Conservation (phyloP, 2,113 vertebrate genomes). For the Seriola quinqueradiata region DNA sequence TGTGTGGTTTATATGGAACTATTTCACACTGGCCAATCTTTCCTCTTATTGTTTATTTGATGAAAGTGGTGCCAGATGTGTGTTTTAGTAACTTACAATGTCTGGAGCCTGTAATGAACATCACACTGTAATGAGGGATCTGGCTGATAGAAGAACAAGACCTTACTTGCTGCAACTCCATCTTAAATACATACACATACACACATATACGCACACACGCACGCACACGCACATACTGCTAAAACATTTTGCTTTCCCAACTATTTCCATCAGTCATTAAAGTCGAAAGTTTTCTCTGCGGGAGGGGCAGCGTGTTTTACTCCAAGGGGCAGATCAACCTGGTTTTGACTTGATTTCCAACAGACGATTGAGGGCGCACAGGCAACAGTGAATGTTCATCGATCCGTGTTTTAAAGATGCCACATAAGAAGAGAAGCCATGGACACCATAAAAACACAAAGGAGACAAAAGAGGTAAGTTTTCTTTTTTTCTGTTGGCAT, state of each 20-base stretch:
- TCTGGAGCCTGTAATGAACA: not conserved
- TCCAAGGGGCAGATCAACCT: conserved; percentile 26
- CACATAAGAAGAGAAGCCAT: conserved; percentile 76
- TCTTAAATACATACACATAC: not conserved
- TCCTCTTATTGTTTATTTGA: not conserved
- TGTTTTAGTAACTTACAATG: not conserved
- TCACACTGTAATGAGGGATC: not conserved
- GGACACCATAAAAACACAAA: conserved; percentile 64
- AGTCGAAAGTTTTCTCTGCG: conserved; percentile 18
- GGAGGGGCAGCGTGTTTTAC: conserved; percentile 64
- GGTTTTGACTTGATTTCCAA: not conserved
- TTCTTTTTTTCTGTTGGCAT: not conserved
- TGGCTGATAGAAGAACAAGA: not conserved
- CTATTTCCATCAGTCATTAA: conserved; percentile 26
- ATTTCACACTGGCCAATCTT: not conserved
- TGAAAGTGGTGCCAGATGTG: not conserved
- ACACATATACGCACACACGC: not conserved
- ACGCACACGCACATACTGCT: not conserved
- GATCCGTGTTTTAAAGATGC: conserved; percentile 70
- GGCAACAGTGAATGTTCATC: not conserved
- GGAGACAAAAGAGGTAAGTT: conserved; percentile 70
- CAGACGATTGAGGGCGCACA: not conserved
- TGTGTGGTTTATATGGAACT: not conserved
- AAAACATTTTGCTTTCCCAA: not conserved
- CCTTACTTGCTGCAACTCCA: not conserved